Evolutionary conservation across 2,888 invertebrate species (phyloP).

Genomic region (Emmelina monodactyla): DNA sequence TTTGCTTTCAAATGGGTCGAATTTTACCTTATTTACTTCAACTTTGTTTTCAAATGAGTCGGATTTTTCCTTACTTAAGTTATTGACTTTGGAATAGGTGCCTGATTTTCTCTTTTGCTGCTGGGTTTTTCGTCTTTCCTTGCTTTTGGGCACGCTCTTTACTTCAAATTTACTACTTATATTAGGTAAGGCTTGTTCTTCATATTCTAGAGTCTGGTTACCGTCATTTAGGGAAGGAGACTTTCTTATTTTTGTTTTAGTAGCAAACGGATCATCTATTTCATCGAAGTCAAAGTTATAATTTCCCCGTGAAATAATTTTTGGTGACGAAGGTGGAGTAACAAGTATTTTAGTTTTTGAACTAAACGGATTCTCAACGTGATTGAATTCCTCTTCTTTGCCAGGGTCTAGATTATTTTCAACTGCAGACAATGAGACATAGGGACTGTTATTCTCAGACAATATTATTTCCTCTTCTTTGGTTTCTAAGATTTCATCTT

Average conservation of each 20-base stretch:
- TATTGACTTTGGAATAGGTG: no score
- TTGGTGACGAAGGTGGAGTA: conserved; percentile 34
- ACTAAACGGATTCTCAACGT: conserved; percentile 18
- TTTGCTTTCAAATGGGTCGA: no score
- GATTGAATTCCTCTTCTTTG: conserved; percentile 16
- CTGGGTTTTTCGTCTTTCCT: no score
- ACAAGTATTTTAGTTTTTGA: conserved; percentile 17
- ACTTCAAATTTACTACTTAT: no score
- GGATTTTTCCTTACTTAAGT: no score
- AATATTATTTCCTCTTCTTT: conserved; percentile 28
- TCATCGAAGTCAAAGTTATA: conserved; percentile 53
- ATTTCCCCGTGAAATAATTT: conserved; percentile 37
- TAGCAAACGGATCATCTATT: conserved; percentile 46
- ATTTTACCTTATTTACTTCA: no score
- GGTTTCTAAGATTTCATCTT: no score
- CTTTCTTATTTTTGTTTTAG: conserved; percentile 38
- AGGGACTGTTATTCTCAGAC: conserved; percentile 37
- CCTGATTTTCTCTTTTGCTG: no score
- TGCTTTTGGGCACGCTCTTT: no score
- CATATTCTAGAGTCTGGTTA: no score
- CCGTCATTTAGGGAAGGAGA: conserved; percentile 29
- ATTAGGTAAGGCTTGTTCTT: conserved; percentile 15
- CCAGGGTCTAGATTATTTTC: conserved; percentile 13
- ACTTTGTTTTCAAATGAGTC: no score
- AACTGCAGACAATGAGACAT: conserved; percentile 27